Percentiles rank a stretch among this genome's conserved stretches.
These are phyloP conservation scores for Seriola dumerili DNA, from an alignment of 2,113 vertebrate genomes.

Conservation along the genomic window DNA sequence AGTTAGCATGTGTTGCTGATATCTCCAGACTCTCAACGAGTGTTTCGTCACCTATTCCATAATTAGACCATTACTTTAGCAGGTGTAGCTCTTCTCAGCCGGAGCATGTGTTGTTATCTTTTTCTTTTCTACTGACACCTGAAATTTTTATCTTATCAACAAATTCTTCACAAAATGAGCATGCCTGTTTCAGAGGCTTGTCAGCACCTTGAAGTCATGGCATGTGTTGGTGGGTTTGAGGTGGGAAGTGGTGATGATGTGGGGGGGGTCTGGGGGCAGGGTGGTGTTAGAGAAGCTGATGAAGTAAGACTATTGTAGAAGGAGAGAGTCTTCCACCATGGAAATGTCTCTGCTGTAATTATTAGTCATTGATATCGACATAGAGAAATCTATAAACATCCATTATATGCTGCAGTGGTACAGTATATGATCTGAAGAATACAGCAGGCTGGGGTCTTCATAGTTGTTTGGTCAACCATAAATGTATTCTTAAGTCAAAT, in stretches of 20 bases:
- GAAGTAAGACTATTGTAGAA: conserved; percentile 14
- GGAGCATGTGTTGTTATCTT: conserved; percentile 46
- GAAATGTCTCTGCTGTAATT: conserved; percentile 3
- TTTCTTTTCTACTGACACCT: conserved; percentile 62
- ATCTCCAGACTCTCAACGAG: conserved; percentile 78
- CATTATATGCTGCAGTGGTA: conserved; percentile 6
- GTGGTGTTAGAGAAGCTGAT: conserved; percentile 39
- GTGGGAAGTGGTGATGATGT: conserved; percentile 35
- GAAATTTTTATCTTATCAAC: conserved; percentile 70
- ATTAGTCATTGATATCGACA: neutral
- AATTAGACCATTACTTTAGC: conserved; percentile 86
- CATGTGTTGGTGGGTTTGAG: conserved; percentile 54
- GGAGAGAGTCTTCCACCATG: conserved; percentile 7
- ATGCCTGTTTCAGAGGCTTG: conserved; percentile 51
- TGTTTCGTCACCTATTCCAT: conserved; percentile 83
- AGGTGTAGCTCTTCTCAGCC: conserved; percentile 78
- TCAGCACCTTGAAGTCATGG: conserved; percentile 70
- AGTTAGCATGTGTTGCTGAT: conserved; percentile 84
- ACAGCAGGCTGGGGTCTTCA: neutral
- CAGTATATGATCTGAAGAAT: neutral
- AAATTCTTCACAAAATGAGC: conserved; percentile 55
- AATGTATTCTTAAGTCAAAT: neutral
- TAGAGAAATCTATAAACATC: neutral
- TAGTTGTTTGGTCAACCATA: too few relatives aligned
- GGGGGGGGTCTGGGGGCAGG: neutral